These are phyloP conservation scores for Catalaphyllia jardinei DNA, from an alignment of 64 coral and sea anemone species.

Conservation along the genomic window DNA sequence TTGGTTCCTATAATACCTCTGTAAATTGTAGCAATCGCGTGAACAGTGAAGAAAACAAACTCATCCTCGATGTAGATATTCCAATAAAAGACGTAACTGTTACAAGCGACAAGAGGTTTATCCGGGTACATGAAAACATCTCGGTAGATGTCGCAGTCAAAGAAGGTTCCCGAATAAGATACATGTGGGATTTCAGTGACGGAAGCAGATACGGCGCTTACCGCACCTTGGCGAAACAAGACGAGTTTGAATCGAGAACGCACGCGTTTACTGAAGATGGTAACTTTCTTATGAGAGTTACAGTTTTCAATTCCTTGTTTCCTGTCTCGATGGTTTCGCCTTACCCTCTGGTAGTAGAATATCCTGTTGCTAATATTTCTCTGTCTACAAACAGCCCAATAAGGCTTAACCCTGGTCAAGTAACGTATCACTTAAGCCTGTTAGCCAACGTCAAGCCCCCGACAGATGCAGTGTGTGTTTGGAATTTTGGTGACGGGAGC, in stretches of 20 bases:
- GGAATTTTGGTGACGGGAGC: constrained; percentile 74
- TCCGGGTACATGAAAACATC: constrained; percentile 63
- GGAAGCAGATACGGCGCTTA: constrained; percentile 27
- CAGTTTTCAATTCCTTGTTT: constrained; percentile 66
- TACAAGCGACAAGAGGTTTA: constrained; percentile 47
- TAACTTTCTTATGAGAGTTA: constrained; percentile 60
- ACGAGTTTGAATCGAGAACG: background rate
- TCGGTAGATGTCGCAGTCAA: constrained; percentile 51
- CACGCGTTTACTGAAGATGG: constrained; percentile 60
- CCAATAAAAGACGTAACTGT: constrained; percentile 50
- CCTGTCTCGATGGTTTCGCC: constrained; percentile 16
- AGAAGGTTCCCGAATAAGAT: constrained; percentile 66
- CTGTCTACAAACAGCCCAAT: constrained; percentile 57
- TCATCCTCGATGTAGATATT: constrained; percentile 60
- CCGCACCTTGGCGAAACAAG: background rate
- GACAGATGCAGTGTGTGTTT: constrained; percentile 52
- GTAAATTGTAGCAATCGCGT: constrained; percentile 71
- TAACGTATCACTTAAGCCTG: constrained; percentile 29
- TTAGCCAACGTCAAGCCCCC: constrained; percentile 34
- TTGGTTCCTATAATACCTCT: constrained; percentile 56
- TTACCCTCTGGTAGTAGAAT: constrained; percentile 49
- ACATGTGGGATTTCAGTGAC: constrained; percentile 62
- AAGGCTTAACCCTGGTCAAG: constrained; percentile 50
- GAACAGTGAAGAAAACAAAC: background rate
- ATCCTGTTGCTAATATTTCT: constrained; percentile 61